Conservation (phyloP, 2,888 invertebrate genomes). For the Nebria brevicollis region DNA sequence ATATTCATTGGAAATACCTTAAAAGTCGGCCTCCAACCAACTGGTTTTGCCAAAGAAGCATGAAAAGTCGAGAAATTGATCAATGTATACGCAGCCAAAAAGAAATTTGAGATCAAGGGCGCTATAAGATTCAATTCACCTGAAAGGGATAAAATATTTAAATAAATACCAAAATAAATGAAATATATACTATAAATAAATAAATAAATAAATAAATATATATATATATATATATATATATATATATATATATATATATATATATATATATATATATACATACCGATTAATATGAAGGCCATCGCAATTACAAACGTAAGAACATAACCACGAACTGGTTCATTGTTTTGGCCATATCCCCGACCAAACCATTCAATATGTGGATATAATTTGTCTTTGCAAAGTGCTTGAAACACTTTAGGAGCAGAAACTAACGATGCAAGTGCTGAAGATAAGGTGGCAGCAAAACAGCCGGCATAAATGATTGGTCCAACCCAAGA, state of each 20-base stretch:
- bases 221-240: too few species aligned
- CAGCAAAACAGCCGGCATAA: slow-evolving; percentile 96
- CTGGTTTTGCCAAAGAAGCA: slow-evolving; percentile 87
- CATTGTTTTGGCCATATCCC: slow-evolving; percentile 83
- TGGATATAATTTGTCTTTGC: slow-evolving; percentile 94
- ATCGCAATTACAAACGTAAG: slow-evolving; percentile 92
- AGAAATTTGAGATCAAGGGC: slow-evolving; percentile 93
- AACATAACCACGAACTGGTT: slow-evolving; percentile 89
- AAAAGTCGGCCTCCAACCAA: slow-evolving; percentile 90
- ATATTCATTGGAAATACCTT: slow-evolving; percentile 67
- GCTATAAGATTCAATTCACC: slow-evolving; percentile 90
- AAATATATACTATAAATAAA: too few species aligned
- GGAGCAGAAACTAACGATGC: slow-evolving; percentile 97
- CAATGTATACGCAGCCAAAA: slow-evolving; percentile 90
- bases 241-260: neutral
- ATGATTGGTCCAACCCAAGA: slow-evolving; percentile 91
- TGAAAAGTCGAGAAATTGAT: slow-evolving; percentile 97
- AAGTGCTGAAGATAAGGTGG: slow-evolving; percentile 94
- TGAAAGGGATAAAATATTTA: slow-evolving; percentile 59
- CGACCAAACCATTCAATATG: slow-evolving; percentile 90
- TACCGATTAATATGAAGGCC: slow-evolving; percentile 87
- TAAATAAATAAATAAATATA: too few species aligned
- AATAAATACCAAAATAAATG: slow-evolving; percentile 2
- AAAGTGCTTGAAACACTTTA: slow-evolving; percentile 92
- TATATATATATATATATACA: slow-evolving; percentile 52